Conservation (phyloP, 2,888 invertebrate genomes). For the Zygaena filipendulae region DNA sequence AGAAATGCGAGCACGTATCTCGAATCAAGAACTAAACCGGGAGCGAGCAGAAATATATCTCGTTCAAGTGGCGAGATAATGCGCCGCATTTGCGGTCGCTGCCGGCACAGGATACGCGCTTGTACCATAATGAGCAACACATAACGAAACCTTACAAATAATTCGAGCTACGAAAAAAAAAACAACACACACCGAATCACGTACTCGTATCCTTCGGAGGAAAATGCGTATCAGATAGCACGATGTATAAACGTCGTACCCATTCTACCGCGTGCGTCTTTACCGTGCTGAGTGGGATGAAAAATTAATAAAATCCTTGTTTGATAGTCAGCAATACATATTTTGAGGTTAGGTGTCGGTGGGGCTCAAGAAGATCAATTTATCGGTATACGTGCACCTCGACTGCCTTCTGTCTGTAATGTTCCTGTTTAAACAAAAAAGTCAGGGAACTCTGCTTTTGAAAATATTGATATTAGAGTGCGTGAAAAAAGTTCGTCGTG, state of each 20-base stretch:
- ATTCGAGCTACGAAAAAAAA: slow-evolving; percentile 65
- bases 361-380: slow-evolving; percentile 59
- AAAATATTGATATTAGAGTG: too few relatives aligned
- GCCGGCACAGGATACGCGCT: slow-evolving; percentile 60
- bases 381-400: slow-evolving; percentile 57
- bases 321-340: slow-evolving; percentile 40
- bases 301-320: slow-evolving; percentile 43
- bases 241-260: slow-evolving; percentile 29
- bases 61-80: too few relatives aligned
- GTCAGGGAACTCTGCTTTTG: too few relatives aligned
- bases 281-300: slow-evolving; percentile 30
- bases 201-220: slow-evolving; percentile 62
- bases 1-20: slow-evolving; percentile 33
- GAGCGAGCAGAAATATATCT: too few relatives aligned
- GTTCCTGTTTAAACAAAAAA: too few relatives aligned
- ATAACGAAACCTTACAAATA: slow-evolving; percentile 68
- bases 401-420: slow-evolving; percentile 53
- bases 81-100: slow-evolving; percentile 62
- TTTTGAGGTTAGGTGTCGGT: slow-evolving; percentile 57
- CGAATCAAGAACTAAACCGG: too few relatives aligned
- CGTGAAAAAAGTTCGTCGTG: too few relatives aligned
- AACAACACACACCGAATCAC: slow-evolving; percentile 64
- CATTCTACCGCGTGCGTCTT: slow-evolving; percentile 23
- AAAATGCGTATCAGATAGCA: slow-evolving; percentile 65
- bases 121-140: slow-evolving; percentile 66